Percentiles rank a stretch among this genome's conserved stretches.
phyloP scores from a whole-genome alignment of 2,888 invertebrate species.

The Nymphalis polychloros region DNA sequence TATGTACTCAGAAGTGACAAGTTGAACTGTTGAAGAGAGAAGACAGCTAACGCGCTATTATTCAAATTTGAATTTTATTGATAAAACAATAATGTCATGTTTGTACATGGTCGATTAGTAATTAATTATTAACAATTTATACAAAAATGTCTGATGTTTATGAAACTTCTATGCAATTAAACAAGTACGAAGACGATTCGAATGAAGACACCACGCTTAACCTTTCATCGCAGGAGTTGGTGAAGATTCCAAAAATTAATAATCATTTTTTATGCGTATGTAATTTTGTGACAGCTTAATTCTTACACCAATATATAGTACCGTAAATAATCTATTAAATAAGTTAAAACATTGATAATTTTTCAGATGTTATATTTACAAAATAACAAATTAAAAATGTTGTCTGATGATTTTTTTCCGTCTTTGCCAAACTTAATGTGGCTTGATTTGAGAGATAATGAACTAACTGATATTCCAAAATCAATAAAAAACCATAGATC shows the following conservation, averaged over 20 bases:
- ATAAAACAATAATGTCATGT: constrained; percentile 48
- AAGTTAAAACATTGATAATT: neutral
- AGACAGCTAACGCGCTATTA: constrained; percentile 44
- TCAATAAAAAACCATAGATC: constrained; percentile 80
- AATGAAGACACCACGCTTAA: constrained; percentile 58
- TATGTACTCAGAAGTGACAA: neutral
- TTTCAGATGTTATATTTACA: constrained; percentile 73
- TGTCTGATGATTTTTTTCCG: constrained; percentile 83
- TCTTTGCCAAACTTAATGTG: constrained; percentile 81
- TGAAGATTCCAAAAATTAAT: constrained; percentile 52
- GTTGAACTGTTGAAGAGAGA: no score
- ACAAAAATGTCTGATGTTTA: constrained; percentile 53
- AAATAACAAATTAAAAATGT: constrained; percentile 76
- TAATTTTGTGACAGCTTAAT: constrained; percentile 29
- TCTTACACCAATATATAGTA: neutral
- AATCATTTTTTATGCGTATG: constrained; percentile 59
- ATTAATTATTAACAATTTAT: neutral
- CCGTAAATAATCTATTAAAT: neutral
- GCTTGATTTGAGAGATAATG: constrained; percentile 85
- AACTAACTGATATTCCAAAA: constrained; percentile 77
- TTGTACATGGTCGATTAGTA: neutral
- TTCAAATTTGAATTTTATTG: constrained; percentile 51
- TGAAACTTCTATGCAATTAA: constrained; percentile 37
- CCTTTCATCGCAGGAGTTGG: constrained; percentile 56
- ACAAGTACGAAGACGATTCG: constrained; percentile 62